phyloP scores from a whole-genome alignment of 2,888 invertebrate species.

The Nebria brevicollis region DNA sequence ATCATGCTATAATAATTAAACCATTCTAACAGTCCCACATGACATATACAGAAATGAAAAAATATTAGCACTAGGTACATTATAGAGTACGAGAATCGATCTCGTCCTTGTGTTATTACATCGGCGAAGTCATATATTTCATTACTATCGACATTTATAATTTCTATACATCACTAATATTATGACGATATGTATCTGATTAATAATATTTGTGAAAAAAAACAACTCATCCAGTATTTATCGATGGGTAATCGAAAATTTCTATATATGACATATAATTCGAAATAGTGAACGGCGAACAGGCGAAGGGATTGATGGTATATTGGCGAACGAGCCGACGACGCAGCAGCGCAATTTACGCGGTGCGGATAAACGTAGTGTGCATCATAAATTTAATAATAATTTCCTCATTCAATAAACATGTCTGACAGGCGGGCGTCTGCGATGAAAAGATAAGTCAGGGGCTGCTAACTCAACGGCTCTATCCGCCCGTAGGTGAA shows the following conservation, averaged over 20 bases:
- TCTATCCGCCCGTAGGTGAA: constrained; percentile 15
- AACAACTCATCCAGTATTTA: neutral
- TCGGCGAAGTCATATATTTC: neutral
- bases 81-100: neutral
- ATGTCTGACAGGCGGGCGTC: constrained; percentile 46
- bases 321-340: neutral
- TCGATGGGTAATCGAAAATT: neutral
- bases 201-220: no score
- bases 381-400: constrained; percentile 47
- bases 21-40: neutral
- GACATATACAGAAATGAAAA: neutral
- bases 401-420: constrained; percentile 48
- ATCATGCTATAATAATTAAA: neutral
- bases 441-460: constrained; percentile 46
- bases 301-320: neutral
- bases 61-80: neutral
- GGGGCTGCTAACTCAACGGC: constrained; percentile 39
- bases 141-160: neutral
- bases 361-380: constrained; percentile 40
- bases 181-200: no score
- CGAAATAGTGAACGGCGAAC: neutral
- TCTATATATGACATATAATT: neutral
- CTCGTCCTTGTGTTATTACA: neutral
- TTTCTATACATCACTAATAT: no score
- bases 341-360: constrained; percentile 35